Percentiles rank a stretch among this genome's conserved stretches.
Evolutionary conservation across 2,113 vertebrate species (phyloP).

Genomic region (Phalacrocorax aristotelis): DNA sequence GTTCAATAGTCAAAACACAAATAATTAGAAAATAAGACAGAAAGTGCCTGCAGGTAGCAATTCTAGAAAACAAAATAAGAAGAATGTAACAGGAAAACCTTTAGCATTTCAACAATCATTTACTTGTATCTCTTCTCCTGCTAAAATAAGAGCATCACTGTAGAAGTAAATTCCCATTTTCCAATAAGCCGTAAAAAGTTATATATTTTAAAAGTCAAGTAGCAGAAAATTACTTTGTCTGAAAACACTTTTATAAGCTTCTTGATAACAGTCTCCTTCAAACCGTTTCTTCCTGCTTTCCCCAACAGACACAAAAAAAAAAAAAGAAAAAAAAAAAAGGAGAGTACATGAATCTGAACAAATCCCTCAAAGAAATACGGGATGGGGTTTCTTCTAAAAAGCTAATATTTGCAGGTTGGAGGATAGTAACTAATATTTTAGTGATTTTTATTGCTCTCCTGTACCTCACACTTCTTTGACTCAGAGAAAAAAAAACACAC

Average conservation of each 20-base stretch:
- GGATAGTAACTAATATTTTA: not conserved
- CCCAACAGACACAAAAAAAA: not conserved
- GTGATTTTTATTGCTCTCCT: not conserved
- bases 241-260: not conserved
- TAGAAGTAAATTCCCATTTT: not conserved
- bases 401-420: not conserved
- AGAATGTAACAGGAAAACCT: not conserved
- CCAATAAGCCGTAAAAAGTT: not conserved
- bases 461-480: not conserved
- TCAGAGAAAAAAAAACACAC: not conserved
- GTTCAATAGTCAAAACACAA: not conserved
- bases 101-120: not conserved
- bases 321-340: not conserved
- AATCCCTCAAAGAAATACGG: not conserved
- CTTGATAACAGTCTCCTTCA: not conserved
- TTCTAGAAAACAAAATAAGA: not conserved
- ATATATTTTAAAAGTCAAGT: not conserved
- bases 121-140: not conserved
- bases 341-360: not conserved
- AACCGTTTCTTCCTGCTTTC: not conserved
- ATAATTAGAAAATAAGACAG: not conserved
- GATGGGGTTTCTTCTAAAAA: not conserved
- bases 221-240: not conserved
- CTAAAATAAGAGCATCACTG: not conserved
- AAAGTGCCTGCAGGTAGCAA: not conserved